These are phyloP conservation scores for Morone chrysops DNA, from an alignment of 2,113 vertebrate species.

Conservation along the genomic window DNA sequence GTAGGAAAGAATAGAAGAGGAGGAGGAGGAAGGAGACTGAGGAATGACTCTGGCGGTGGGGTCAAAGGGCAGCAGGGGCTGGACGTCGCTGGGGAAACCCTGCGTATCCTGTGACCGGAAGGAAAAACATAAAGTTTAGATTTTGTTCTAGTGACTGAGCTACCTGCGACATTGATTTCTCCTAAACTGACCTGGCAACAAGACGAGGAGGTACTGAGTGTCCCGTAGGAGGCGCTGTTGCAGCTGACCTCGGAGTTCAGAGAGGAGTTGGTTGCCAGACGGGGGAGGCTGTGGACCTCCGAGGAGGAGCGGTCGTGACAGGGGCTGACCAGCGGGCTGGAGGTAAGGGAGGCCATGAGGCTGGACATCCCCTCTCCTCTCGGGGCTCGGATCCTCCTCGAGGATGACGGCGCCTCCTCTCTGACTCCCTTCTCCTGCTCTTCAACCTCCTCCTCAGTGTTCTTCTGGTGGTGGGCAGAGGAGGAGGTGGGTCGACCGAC, in stretches of 20 bases:
- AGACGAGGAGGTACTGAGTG: conserved; percentile 72
- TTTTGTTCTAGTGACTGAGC: background rate
- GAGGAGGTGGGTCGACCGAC: conserved; percentile 81
- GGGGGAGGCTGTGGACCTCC: conserved; percentile 72
- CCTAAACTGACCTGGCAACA: conserved; percentile 60
- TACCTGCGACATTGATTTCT: background rate
- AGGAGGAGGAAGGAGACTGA: conserved; percentile 68
- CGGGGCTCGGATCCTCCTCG: conserved; percentile 91
- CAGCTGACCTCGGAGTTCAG: conserved; percentile 76
- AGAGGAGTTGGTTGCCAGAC: conserved; percentile 68
- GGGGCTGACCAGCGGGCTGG: conserved; percentile 84
- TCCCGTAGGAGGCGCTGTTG: conserved; percentile 70
- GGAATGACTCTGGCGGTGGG: conserved; percentile 18
- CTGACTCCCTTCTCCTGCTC: conserved; percentile 75
- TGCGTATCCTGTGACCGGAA: conserved; percentile 80
- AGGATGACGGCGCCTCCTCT: conserved; percentile 82
- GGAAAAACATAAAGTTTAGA: background rate
- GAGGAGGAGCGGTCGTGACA: conserved; percentile 71
- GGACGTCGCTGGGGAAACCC: conserved; percentile 47
- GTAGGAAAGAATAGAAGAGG: conserved; percentile 71
- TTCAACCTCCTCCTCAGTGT: conserved; percentile 78
- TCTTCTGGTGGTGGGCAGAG: conserved; percentile 66
- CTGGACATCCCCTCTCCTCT: conserved; percentile 90
- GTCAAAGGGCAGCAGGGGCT: conserved; percentile 50
- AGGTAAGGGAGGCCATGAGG: conserved; percentile 91